These are phyloP conservation scores for Amphipoea oculea DNA, from an alignment of 2,888 invertebrate genomes.

Conservation along the genomic window DNA sequence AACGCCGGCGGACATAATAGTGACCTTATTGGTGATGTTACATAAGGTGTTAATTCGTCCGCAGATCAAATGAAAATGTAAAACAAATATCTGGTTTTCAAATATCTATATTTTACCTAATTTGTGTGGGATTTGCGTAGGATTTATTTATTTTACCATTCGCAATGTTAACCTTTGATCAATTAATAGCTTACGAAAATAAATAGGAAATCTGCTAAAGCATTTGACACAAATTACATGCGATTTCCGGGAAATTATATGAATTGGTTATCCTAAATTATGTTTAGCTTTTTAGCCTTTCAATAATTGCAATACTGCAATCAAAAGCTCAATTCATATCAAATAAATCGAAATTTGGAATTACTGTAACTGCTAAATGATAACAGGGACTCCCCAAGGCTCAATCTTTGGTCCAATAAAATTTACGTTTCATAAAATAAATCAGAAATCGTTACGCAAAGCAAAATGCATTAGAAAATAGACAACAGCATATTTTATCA, in stretches of 20 bases:
- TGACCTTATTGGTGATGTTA: neutral
- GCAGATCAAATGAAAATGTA: conserved; percentile 9
- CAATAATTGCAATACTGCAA: neutral
- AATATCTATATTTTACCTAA: conserved; percentile 5
- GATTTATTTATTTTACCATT: conserved; percentile 15
- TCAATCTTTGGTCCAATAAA: neutral
- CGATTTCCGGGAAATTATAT: neutral
- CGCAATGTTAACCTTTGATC: neutral
- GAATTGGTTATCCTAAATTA: neutral
- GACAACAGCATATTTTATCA: conserved; percentile 45
- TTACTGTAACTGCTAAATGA: neutral
- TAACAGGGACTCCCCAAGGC: neutral
- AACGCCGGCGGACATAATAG: neutral
- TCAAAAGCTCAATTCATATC: neutral
- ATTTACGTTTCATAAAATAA: conserved; percentile 11
- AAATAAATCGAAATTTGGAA: neutral
- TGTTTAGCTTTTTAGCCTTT: neutral
- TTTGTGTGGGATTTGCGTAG: conserved; percentile 8
- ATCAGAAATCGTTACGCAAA: conserved; percentile 15
- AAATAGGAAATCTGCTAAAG: conserved; percentile 10
- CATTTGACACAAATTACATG: conserved; percentile 18
- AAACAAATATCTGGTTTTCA: conserved; percentile 10
- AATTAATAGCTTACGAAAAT: conserved; percentile 20
- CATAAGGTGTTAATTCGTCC: no score
- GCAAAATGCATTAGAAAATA: conserved; percentile 19